Conservation (phyloP, 2,797 vertebrate genomes). For the Helicolenus hilgendorfi region DNA sequence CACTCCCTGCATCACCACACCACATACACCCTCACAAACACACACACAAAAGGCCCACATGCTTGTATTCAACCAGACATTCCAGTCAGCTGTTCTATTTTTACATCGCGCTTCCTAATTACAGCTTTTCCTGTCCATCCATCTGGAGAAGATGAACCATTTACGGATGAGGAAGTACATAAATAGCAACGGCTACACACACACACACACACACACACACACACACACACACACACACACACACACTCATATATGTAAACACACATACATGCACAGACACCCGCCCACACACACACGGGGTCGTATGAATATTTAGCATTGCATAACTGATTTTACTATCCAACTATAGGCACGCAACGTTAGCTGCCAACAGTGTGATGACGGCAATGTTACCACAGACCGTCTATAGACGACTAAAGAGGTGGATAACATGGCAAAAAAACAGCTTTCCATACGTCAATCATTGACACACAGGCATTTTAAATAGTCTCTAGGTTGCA, state of each 20-base stretch:
- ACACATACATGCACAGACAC: background rate
- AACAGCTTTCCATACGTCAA: background rate
- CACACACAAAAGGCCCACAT: background rate
- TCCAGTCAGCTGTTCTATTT: constrained; percentile 68
- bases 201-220: background rate
- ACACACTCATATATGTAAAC: constrained; percentile 5
- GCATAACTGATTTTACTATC: constrained; percentile 1
- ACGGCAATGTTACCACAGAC: background rate
- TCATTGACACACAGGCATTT: background rate
- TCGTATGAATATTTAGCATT: constrained; percentile 27
- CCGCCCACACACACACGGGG: constrained; percentile 1
- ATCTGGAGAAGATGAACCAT: constrained; percentile 52
- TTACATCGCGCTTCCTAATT: constrained; percentile 58
- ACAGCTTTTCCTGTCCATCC: constrained; percentile 47
- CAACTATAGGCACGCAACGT: background rate
- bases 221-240: background rate
- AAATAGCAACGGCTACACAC: constrained; percentile 59
- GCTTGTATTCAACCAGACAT: constrained; percentile 38
- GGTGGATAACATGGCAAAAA: constrained; percentile 9
- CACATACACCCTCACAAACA: background rate
- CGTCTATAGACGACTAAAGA: background rate
- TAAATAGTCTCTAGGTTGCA: background rate
- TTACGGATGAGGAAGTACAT: constrained; percentile 23
- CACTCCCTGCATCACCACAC: constrained; percentile 6
- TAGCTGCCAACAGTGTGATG: background rate